A percentile compares a stretch with the other conserved stretches of the same genome.
These are phyloP conservation scores for Puma concolor DNA, from an alignment of 2,113 vertebrate species.

Conservation along the genomic window DNA sequence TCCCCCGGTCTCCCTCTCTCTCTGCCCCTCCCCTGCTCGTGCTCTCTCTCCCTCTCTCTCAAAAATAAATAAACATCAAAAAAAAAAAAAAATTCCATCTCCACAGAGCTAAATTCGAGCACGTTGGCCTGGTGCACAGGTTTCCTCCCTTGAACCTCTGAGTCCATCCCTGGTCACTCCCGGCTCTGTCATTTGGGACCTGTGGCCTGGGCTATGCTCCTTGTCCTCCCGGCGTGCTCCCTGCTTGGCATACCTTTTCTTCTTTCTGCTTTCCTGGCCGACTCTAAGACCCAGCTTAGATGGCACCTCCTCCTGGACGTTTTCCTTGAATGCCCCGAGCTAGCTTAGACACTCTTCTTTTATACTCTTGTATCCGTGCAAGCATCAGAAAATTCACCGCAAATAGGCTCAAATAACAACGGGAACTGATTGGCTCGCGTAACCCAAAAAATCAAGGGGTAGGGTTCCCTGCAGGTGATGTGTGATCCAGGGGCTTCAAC, in stretches of 20 bases:
- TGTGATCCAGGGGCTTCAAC: neutral
- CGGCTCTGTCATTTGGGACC: neutral
- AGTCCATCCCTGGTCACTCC: neutral
- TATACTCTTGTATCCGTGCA: neutral
- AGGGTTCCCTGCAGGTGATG: neutral
- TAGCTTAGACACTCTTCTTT: neutral
- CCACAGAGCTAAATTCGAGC: neutral
- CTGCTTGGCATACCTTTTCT: neutral
- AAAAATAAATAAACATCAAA: too few species aligned
- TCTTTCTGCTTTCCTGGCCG: neutral
- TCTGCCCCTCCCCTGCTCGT: too few species aligned
- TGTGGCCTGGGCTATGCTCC: neutral
- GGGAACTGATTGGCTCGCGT: neutral
- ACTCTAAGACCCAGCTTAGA: neutral
- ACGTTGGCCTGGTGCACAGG: neutral
- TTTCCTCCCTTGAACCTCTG: neutral
- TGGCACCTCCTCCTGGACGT: conserved; percentile 22
- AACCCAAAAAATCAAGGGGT: neutral
- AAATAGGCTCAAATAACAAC: conserved; percentile 22
- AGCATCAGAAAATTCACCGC: conserved; percentile 32
- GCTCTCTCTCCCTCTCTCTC: too few species aligned
- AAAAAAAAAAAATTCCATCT: neutral
- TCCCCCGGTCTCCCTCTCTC: too few species aligned
- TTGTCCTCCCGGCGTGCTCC: neutral
- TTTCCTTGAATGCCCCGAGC: conserved; percentile 29